These are phyloP conservation scores for Myotis brandtii DNA, from an alignment of 2,113 vertebrate genomes.

Conservation along the genomic window DNA sequence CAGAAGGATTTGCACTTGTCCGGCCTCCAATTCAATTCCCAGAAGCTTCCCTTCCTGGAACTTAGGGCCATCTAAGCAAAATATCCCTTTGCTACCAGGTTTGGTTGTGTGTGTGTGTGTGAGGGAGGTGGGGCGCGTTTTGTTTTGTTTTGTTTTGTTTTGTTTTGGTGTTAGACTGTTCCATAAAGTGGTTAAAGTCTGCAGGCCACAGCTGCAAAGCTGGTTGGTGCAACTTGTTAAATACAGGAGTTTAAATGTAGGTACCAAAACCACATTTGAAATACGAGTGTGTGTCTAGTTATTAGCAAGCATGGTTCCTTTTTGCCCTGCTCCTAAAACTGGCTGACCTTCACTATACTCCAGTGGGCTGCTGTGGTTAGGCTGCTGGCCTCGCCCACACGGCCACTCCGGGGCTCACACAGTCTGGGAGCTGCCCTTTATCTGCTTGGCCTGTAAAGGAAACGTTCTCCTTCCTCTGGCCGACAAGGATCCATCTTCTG, in stretches of 20 bases:
- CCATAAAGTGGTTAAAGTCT: background rate
- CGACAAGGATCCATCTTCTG: background rate
- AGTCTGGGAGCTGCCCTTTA: background rate
- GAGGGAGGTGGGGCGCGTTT: background rate
- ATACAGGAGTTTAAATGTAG: background rate
- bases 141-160: background rate
- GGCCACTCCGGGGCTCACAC: no score
- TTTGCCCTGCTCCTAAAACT: background rate
- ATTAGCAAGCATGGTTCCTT: background rate
- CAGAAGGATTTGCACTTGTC: background rate
- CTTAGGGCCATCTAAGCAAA: background rate
- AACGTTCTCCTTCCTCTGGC: background rate
- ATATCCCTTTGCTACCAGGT: background rate
- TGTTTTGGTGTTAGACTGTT: background rate
- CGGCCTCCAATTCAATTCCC: background rate
- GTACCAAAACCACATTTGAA: background rate
- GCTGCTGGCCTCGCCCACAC: background rate
- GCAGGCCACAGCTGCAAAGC: background rate
- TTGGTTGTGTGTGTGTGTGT: background rate
- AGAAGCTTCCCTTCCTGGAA: background rate
- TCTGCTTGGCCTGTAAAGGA: background rate
- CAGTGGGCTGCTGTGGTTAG: no score
- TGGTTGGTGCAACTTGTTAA: background rate
- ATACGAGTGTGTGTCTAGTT: background rate
- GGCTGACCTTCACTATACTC: background rate